Base-by-base conservation (phyloP, 2,113 vertebrate genomes). In the Penelope pileata region DNA sequence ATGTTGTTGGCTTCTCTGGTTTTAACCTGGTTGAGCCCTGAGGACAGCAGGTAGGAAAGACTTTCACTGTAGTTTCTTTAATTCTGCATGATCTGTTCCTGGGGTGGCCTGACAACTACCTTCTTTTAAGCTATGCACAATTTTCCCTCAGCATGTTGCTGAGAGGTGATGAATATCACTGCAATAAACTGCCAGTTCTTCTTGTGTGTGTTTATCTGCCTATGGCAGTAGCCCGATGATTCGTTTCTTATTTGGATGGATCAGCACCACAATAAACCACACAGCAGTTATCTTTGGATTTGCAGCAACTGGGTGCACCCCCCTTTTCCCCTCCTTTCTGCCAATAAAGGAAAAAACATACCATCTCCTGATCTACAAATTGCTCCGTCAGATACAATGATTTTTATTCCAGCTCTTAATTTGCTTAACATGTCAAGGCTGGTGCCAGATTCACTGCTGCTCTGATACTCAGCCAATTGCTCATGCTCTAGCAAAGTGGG, bases 331-430 rank as follows among this genome's bases (percentile, higher is more conserved):
- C 23, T 91, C 83, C 50, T 93, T 54, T 78, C 51, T 77, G 64
- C 14, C 90, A 88, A 67, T 0, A 7, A 86, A 88, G 90, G 80
- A 80, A 91, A 70, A 34, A 58, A 64, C 59, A 80, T 73, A 30
- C 42, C 38, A 10, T 47, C 68, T 80, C 68, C 75, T 47, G 72
- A 77, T 69, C 32, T 64, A 83, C 73, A 93, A 75, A 86, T 90
- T 77, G 51, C 80, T 90, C 83, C 74, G 88, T 93, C 95, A 93
- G 86, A 70, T 93, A 77, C 36, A 91, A 95, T 47, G 76, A 80
- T 77, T 91, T 96, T 95, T 92, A 86, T 83, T 70, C 68, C 64
- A 83, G 64, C 60, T 94, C 69, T 91, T 95, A 88, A 95, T 95
- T 95, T 93, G 51, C 80, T 95, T 91, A 90, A 86, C 56, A 59